A percentile compares a stretch with the other conserved stretches of the same genome.
phyloP scores from a whole-genome alignment of 35 echinoderm and acorn worm genomes.

The Heliocidaris tuberculata region DNA sequence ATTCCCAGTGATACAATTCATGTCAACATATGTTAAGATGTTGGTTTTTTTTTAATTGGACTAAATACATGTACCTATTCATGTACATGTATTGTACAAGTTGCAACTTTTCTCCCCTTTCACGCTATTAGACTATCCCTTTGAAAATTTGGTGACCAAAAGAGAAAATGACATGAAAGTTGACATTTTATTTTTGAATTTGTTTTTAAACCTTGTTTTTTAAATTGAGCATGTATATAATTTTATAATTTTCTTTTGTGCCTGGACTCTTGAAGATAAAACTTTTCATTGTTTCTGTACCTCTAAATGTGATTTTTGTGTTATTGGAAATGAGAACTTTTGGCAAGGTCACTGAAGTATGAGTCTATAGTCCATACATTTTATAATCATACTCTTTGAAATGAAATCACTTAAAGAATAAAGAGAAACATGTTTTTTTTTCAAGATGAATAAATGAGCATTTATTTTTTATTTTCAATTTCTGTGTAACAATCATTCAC shows the following conservation, averaged over 20 bases:
- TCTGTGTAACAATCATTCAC: neutral
- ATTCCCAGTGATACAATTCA: no score
- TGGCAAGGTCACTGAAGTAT: neutral
- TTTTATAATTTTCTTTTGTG: neutral
- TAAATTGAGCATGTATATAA: neutral
- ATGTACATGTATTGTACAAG: no score
- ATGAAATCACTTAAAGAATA: neutral
- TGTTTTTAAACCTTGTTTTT: neutral
- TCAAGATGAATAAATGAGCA: neutral
- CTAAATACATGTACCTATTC: no score
- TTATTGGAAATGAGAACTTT: neutral
- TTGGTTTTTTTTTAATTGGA: no score
- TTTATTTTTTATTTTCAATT: neutral
- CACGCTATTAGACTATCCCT: no score
- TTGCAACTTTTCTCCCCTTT: no score
- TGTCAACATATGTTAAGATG: no score
- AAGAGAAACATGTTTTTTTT: slow-evolving; percentile 3
- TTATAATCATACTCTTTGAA: neutral
- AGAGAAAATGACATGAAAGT: no score
- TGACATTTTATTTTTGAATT: no score
- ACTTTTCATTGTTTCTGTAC: neutral
- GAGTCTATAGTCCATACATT: neutral
- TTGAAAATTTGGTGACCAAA: no score
- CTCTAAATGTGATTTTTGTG: neutral
- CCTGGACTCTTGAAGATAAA: neutral